Evolutionary conservation across 2,113 vertebrate species (phyloP).

Genomic region (Turdus rufiventris): DNA sequence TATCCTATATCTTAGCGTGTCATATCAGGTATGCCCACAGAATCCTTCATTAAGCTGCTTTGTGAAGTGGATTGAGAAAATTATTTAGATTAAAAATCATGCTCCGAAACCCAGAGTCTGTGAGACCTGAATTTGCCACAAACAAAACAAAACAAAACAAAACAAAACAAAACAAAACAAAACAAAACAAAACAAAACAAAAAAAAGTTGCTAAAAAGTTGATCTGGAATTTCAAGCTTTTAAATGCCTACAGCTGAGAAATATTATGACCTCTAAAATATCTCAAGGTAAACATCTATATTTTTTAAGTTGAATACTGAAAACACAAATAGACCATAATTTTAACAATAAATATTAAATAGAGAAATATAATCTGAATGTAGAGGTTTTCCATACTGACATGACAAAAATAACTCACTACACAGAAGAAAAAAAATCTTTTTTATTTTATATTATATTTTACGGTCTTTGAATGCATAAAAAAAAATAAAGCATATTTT

Average conservation of each 20-base stretch:
- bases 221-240: not conserved
- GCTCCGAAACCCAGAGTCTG: not conserved
- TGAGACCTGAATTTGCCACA: not conserved
- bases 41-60: not conserved
- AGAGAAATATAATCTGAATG: not conserved
- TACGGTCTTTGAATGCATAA: not conserved
- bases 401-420: not conserved
- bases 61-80: not conserved
- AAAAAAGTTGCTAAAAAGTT: not conserved
- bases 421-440: accelerated
- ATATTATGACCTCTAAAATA: not conserved
- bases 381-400: not conserved
- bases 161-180: no score
- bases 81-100: not conserved
- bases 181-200: no score
- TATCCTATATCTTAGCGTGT: not conserved
- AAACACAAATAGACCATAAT: not conserved
- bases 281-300: not conserved
- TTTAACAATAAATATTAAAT: not conserved
- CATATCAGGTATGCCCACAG: not conserved
- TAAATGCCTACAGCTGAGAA: not conserved
- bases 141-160: no score
- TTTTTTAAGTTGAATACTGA: not conserved
- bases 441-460: not conserved
- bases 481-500: not conserved